A percentile compares a stretch with the other conserved stretches of the same genome.
Conservation (phyloP, 2,797 vertebrate species). For the Enteromius paludinosus region DNA sequence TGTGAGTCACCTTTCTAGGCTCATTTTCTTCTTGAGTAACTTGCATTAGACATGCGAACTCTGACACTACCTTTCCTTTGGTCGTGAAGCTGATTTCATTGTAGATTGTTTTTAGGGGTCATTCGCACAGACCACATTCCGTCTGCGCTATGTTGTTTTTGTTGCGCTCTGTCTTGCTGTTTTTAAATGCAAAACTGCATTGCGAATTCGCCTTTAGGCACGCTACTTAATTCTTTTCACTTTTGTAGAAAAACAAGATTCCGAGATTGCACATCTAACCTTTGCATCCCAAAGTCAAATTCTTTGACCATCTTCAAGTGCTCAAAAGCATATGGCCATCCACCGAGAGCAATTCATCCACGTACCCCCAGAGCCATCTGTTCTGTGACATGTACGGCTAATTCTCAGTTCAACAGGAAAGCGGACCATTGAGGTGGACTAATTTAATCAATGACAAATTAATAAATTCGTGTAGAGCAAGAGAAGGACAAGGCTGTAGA, state of each 20-base stretch:
- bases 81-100: slow-evolving; percentile 15
- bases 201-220: background rate
- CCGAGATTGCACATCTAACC: background rate
- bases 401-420: slow-evolving; percentile 28
- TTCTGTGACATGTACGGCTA: slow-evolving; percentile 25
- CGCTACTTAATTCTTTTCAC: background rate
- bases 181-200: background rate
- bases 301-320: background rate
- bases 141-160: background rate
- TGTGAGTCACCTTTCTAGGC: slow-evolving; percentile 26
- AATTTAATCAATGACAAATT: slow-evolving; percentile 49
- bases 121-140: background rate
- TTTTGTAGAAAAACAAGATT: background rate
- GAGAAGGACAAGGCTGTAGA: slow-evolving; percentile 26
- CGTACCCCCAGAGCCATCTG: slow-evolving; percentile 40
- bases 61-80: slow-evolving; percentile 10
- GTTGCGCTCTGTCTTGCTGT: background rate
- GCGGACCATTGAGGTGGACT: slow-evolving; percentile 17
- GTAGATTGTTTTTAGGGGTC: slow-evolving; percentile 12
- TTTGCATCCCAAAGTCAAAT: background rate
- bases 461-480: slow-evolving; percentile 31
- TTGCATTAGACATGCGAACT: slow-evolving; percentile 14
- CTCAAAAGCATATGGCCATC: slow-evolving; percentile 29
- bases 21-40: slow-evolving; percentile 27
- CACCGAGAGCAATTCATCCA: slow-evolving; percentile 35